phyloP scores from a whole-genome alignment of 2,797 vertebrate species.

The Heliangelus exortis region DNA sequence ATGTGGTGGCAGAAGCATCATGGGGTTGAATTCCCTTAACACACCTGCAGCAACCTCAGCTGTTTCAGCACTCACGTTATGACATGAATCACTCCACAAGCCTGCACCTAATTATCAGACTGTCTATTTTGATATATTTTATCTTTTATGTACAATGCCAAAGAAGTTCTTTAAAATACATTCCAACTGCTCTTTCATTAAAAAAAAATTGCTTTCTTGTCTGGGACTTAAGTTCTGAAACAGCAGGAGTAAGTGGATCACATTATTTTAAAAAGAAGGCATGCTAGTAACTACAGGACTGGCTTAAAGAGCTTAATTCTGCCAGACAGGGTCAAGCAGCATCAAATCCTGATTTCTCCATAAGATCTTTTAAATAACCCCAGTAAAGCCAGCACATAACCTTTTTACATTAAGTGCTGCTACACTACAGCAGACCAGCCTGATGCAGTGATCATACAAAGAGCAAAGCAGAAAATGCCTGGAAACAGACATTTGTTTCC shows the following conservation, averaged over 20 bases:
- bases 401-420: constrained; percentile 40
- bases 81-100: constrained; percentile 58
- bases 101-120: constrained; percentile 54
- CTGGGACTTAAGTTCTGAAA: constrained; percentile 27
- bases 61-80: constrained; percentile 26
- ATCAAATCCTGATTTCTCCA: constrained; percentile 45
- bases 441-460: constrained; percentile 35
- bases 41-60: constrained; percentile 67
- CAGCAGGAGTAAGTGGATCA: neutral
- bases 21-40: constrained; percentile 37
- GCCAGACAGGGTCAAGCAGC: constrained; percentile 22
- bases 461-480: neutral
- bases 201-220: neutral
- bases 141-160: constrained; percentile 25
- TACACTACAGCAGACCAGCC: neutral
- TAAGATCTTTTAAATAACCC: constrained; percentile 43
- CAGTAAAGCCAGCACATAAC: constrained; percentile 29
- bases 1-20: neutral
- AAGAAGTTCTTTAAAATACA: constrained; percentile 23
- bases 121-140: constrained; percentile 56
- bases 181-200: neutral
- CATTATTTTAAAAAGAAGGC: constrained; percentile 26
- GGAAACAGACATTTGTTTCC: constrained; percentile 14
- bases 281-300: neutral
- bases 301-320: constrained; percentile 28